A percentile compares a stretch with the other conserved stretches of the same genome.
phyloP scores from a whole-genome alignment of 2,797 vertebrate genomes.

The Myoxocephalus aenaeus region DNA sequence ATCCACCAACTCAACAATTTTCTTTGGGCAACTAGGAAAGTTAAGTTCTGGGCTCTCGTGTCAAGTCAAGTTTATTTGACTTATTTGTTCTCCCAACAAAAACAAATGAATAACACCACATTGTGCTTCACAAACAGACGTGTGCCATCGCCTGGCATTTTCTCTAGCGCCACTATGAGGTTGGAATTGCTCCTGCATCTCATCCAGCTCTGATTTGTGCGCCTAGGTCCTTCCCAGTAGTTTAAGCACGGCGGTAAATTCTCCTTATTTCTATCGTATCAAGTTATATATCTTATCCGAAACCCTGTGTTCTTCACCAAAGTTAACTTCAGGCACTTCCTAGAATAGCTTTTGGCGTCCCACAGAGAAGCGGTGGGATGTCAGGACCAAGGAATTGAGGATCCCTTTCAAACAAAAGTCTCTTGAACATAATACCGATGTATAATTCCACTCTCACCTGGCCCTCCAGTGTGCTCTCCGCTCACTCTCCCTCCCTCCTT shows the following conservation, averaged over 20 bases:
- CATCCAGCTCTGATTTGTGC: not conserved
- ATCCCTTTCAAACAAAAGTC: slow-evolving; percentile 9
- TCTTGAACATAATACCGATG: not conserved
- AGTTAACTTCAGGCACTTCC: not conserved
- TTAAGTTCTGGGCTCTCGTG: not conserved
- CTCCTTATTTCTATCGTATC: not conserved
- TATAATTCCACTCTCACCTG: slow-evolving; percentile 19
- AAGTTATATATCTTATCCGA: not conserved
- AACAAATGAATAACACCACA: no score
- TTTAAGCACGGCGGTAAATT: not conserved
- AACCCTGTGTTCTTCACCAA: not conserved
- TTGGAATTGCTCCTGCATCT: not conserved
- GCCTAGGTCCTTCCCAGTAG: not conserved
- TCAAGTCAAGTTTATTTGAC: not conserved
- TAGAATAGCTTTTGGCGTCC: slow-evolving; percentile 30
- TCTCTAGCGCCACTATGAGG: not conserved
- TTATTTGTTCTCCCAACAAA: not conserved
- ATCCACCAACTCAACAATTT: slow-evolving; percentile 2
- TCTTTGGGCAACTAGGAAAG: not conserved
- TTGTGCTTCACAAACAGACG: not conserved
- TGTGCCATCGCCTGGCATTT: not conserved
- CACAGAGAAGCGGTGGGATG: slow-evolving; percentile 28
- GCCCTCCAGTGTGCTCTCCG: slow-evolving; percentile 7
- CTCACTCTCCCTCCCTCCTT: not conserved
- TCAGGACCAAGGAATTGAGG: slow-evolving; percentile 8